Conservation (phyloP, 2,797 vertebrate species). For the Anas bernieri region DNA sequence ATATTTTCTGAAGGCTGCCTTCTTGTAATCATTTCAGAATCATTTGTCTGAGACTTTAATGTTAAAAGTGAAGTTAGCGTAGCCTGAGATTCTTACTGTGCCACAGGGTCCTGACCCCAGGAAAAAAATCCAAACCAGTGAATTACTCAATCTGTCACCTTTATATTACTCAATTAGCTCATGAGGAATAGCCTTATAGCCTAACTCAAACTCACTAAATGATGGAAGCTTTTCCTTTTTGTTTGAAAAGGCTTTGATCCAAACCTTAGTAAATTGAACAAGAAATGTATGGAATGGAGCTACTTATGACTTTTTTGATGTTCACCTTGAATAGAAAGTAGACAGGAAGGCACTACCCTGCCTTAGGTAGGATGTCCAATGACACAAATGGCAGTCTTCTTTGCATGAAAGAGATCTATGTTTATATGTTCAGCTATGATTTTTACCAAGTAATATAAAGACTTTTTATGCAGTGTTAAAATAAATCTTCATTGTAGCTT, state of each 20-base stretch:
- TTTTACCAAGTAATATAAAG: neutral
- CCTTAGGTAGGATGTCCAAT: neutral
- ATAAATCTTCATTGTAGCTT: neutral
- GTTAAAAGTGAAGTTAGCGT: neutral
- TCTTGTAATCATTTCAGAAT: neutral
- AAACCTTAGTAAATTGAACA: neutral
- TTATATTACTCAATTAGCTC: neutral
- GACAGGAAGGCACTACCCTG: neutral
- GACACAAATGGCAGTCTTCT: accelerated
- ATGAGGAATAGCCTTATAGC: neutral
- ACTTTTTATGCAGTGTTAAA: neutral
- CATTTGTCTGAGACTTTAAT: neutral
- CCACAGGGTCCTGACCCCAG: neutral
- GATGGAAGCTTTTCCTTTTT: neutral
- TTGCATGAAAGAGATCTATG: neutral
- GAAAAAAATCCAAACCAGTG: neutral
- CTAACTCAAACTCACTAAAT: neutral
- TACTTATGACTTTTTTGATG: neutral
- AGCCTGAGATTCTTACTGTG: neutral
- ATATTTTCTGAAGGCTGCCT: neutral
- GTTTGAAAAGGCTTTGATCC: neutral
- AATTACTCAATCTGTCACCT: neutral
- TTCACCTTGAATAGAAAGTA: neutral
- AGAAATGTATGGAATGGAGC: neutral
- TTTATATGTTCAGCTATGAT: neutral